Base-by-base conservation (phyloP, 2,113 vertebrate species). In the Perca fluviatilis region DNA sequence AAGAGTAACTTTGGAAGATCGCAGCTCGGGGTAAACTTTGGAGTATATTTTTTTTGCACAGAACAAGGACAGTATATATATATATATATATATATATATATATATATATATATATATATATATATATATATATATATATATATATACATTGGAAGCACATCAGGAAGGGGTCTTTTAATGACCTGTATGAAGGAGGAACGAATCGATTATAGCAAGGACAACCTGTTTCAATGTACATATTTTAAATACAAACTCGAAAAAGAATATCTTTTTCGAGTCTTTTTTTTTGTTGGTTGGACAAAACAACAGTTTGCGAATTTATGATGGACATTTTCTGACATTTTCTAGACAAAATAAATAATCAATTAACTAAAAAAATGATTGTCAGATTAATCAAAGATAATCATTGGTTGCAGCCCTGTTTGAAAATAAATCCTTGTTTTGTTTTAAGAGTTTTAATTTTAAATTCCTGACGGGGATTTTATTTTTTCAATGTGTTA, bases 381-480 rank as follows among this genome's bases (percentile, higher is more conserved):
- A 57, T 60, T 60, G 27, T 60, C 58, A 19, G 30, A 19, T 62
- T 10, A 36, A 6, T 36, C 18, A 21, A 61, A 61, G 30, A 4
- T 40, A 63, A 6, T 40, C 8, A n/a, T 40, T 12, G 33, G 16
- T 40, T 33, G 18, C 30, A 61, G 15, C 14, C 25, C 57, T n/a
- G 14, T 63, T 63, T 40, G 19, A 40, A 62, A 62, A 33, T 62
- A 62, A 13, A 40, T 40, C 30, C 9, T 62, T 63, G 36, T 8
- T 4, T 47, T 1, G 36, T 58, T 63, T 50, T 7, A 21, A 21
- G n/a, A 8, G 25, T 66, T 83, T 93, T 89, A 68, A 49, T 86
- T 73, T 79, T 1, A 62, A 86, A 47, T n/a, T 33, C 65, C 25
- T 19, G 5, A 9, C 49, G 21, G 65, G 78, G 80, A 61, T 23